Evolutionary conservation across 2,113 vertebrate genomes (phyloP).

Genomic region (Notarius quadriscutis): DNA sequence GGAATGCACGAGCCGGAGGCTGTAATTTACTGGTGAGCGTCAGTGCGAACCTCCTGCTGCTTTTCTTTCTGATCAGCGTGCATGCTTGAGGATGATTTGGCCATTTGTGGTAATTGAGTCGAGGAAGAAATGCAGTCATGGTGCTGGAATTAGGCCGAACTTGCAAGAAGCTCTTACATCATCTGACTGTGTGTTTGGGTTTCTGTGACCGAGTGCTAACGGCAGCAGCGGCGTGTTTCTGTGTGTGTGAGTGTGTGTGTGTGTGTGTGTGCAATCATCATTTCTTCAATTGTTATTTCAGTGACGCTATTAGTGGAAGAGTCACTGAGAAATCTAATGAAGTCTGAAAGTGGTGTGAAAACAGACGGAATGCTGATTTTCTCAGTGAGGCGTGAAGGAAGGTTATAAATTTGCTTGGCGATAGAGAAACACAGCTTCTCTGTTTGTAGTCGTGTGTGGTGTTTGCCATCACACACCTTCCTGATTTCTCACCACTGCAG

Average conservation of each 20-base stretch:
- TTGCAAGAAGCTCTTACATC: neutral
- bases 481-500: neutral
- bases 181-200: neutral
- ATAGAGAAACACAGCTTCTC: neutral
- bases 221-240: no score
- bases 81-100: constrained; percentile 39
- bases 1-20: neutral
- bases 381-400: neutral
- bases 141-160: constrained; percentile 24
- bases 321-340: neutral
- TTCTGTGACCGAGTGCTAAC: neutral
- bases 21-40: constrained; percentile 10
- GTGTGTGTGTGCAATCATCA: no score
- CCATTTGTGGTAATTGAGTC: constrained; percentile 47
- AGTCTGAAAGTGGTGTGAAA: neutral
- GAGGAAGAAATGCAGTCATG: constrained; percentile 25
- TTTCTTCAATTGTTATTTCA: neutral
- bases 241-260: no score
- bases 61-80: constrained; percentile 3
- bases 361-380: neutral
- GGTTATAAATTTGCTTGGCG: neutral
- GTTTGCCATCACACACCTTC: neutral
- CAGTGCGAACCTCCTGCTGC: neutral
- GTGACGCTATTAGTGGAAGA: neutral
- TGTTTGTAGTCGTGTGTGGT: neutral